A percentile compares a stretch with the other conserved stretches of the same genome.
Evolutionary conservation across 2,113 vertebrate species (phyloP).

Genomic region (Ceuthmochares aereus): DNA sequence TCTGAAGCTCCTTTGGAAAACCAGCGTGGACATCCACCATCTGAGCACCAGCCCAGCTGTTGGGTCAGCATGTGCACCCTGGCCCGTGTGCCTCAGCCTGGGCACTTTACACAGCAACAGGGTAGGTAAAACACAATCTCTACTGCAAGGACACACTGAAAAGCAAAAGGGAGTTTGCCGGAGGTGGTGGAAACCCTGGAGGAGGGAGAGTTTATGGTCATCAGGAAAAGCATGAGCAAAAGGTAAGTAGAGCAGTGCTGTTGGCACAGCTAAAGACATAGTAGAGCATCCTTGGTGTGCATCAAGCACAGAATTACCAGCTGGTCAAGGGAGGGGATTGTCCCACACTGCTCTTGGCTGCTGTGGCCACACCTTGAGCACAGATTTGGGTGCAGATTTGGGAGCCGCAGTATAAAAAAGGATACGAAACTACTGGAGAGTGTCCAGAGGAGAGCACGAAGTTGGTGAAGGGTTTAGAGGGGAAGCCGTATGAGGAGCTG

Average conservation of each 20-base stretch:
- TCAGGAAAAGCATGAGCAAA: neutral
- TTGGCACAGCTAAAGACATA: neutral
- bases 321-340: too few relatives aligned
- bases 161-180: neutral
- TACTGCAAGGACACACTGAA: neutral
- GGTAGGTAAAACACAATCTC: neutral
- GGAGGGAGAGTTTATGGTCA: neutral
- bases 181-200: neutral
- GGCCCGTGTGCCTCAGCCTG: rapidly evolving
- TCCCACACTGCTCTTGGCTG: too few relatives aligned
- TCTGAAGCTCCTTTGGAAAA: neutral
- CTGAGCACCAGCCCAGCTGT: rapidly evolving
- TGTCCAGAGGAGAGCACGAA: too few relatives aligned
- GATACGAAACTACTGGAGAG: too few relatives aligned
- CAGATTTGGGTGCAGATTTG: too few relatives aligned
- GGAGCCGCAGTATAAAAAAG: too few relatives aligned
- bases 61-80: rapidly evolving
- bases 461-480: too few relatives aligned
- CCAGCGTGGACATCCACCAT: neutral
- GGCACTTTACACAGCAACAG: neutral
- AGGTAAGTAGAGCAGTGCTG: rapidly evolving
- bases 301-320: too few relatives aligned
- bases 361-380: too few relatives aligned
- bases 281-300: rapidly evolving
- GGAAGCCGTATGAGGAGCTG: too few relatives aligned